A percentile compares a stretch with the other conserved stretches of the same genome.
Evolutionary conservation across 2,113 vertebrate species (phyloP).

Genomic region (Pipra filicauda): DNA sequence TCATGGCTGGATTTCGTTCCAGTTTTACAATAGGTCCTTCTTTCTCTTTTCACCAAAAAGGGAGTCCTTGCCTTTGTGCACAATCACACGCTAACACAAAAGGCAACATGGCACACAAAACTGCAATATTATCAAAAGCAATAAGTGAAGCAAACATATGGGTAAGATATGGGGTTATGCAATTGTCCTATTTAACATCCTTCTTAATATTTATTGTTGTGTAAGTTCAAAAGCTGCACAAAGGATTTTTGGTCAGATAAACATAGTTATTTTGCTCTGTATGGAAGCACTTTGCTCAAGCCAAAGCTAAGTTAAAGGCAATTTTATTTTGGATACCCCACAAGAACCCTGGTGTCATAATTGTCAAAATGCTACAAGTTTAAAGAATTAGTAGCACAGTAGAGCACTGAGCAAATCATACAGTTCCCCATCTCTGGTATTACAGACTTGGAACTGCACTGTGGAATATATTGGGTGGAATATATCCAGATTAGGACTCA

Average conservation of each 20-base stretch:
- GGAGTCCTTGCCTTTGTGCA: not conserved
- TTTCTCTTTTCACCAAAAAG: not conserved
- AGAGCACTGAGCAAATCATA: not conserved
- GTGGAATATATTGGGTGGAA: not conserved
- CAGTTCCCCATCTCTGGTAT: fast-evolving
- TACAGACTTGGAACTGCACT: not conserved
- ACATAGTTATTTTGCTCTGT: not conserved
- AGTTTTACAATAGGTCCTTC: not conserved
- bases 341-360: not conserved
- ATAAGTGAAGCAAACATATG: not conserved
- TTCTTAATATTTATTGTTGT: not conserved
- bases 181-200: not conserved
- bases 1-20: not conserved
- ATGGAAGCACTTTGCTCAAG: not conserved
- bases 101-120: not conserved
- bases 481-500: not conserved
- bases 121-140: not conserved
- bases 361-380: not conserved
- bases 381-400: not conserved
- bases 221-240: not conserved
- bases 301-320: not conserved
- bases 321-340: not conserved
- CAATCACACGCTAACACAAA: not conserved
- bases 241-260: not conserved
- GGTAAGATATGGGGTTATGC: not conserved